Base-by-base conservation (phyloP, 1,140 invertebrate species). In the Triops longicaudatus region DNA sequence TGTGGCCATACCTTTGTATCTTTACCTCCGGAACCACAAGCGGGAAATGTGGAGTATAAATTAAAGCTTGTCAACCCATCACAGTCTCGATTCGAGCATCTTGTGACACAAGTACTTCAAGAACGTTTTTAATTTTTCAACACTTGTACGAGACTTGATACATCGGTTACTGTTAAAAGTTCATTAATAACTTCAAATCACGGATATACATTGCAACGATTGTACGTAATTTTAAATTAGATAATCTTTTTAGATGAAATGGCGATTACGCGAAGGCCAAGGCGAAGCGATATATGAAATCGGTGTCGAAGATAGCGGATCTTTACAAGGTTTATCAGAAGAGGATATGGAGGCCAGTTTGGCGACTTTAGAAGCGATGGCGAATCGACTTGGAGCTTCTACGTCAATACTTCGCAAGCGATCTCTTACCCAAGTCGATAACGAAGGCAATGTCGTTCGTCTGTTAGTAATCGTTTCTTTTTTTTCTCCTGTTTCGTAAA, bases 231-330 rank as follows among this genome's bases (percentile, higher is more conserved):
- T 76, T 50, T 17, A 26, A 11, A 26, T 26, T 22, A 76, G 17
- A 26, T n/a, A 44, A 26, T 42, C 72, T 80, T 81, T 80, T 11
- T 82, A 91, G 89, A 89, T 96, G 87, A 95, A 95, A 86, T 96
- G 94, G 94, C 87, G 93, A 14, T 85, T 95, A 10, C 87, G 91
- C 0, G 93, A 95, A 81, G 94, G 94, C 14, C 91, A 93, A 76
- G 97, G 97, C 7, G 94, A 96, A 84, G 96, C 96, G 0, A 94
- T 98, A 80, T 99, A 99, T 86, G 94, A 97, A 86, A 94, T 98
- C 74, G 96, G 96, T 0, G 96, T 98, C 0, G 93, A 95, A 78
- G 97, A 98, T 84, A 95, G 92, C 84, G 97, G 97, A 1, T 87
- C 90, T 31, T 84, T 98, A 79, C 88, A 91, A 12, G 96, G 96